phyloP scores from a whole-genome alignment of 30 jellyfish, hydroid and myxozoan species.

The Pelagia noctiluca region DNA sequence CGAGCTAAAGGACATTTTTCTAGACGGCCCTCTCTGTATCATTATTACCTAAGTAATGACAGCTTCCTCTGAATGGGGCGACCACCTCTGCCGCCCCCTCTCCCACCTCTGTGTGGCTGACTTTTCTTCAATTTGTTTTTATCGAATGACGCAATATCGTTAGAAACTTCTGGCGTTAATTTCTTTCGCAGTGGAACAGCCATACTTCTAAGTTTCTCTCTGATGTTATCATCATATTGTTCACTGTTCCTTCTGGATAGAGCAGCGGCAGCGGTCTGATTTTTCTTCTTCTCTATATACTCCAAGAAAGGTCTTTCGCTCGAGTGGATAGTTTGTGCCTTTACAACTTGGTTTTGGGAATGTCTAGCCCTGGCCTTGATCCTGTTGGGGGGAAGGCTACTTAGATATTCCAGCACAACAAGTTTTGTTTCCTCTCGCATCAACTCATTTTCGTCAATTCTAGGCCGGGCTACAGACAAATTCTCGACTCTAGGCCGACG shows the following conservation, averaged over 20 bases:
- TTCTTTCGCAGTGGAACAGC: conserved; percentile 73
- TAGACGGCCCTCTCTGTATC: no score
- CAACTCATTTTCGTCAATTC: conserved; percentile 49
- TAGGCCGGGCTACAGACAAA: neutral
- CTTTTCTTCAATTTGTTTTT: conserved; percentile 22
- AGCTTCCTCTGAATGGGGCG: conserved; percentile 17
- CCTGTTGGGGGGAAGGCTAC: conserved; percentile 79
- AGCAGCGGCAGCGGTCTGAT: conserved; percentile 3
- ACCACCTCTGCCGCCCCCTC: neutral
- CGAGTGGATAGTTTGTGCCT: conserved; percentile 55
- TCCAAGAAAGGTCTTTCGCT: conserved; percentile 69
- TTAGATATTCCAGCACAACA: conserved; percentile 81
- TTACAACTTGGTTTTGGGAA: conserved; percentile 18
- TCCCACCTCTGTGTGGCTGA: no score
- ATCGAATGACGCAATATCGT: conserved; percentile 61
- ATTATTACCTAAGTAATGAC: no score
- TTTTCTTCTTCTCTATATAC: conserved; percentile 30
- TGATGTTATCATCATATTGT: conserved; percentile 54
- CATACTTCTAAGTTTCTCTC: conserved; percentile 72
- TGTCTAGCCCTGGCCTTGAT: conserved; percentile 68
- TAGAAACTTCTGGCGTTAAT: conserved; percentile 52
- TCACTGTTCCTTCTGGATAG: conserved; percentile 65
- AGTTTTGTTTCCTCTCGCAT: conserved; percentile 87
- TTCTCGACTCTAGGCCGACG: conserved; percentile 44
- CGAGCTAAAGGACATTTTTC: no score